phyloP scores from a whole-genome alignment of 2,113 vertebrate species.

The Ginglymostoma cirratum region DNA sequence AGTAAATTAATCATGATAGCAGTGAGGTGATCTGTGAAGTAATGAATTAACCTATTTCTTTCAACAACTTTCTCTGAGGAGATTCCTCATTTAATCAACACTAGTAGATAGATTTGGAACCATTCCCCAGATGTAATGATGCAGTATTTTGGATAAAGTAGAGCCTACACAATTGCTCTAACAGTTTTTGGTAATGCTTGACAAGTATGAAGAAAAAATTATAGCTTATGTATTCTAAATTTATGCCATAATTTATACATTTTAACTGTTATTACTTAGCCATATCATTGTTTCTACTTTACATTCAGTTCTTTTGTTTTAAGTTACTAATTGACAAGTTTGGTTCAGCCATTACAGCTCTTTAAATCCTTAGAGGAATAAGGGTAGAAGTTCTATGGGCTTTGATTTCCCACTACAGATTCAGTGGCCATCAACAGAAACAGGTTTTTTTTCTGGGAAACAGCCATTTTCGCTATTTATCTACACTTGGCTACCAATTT shows the following conservation, averaged over 20 bases:
- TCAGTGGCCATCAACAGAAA: neutral
- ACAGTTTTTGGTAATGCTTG: neutral
- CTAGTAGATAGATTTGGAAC: neutral
- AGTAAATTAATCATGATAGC: neutral
- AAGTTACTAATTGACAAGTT: neutral
- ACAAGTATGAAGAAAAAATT: neutral
- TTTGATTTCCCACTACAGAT: neutral
- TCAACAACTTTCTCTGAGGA: neutral
- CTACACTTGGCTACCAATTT: neutral
- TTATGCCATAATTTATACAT: neutral
- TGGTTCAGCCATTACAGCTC: neutral
- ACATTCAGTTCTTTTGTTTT: neutral
- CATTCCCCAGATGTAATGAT: neutral
- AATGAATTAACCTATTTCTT: neutral
- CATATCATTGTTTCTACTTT: neutral
- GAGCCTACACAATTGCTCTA: neutral
- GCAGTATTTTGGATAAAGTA: neutral
- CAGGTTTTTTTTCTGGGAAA: no score
- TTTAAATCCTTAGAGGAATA: neutral
- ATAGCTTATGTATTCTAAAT: neutral
- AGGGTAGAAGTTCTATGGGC: neutral
- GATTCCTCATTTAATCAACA: neutral
- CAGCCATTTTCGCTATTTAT: neutral
- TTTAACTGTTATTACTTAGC: neutral
- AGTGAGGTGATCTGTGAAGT: neutral